Base-by-base conservation (phyloP, 1,140 invertebrate species). In the Caligus rogercresseyi region DNA sequence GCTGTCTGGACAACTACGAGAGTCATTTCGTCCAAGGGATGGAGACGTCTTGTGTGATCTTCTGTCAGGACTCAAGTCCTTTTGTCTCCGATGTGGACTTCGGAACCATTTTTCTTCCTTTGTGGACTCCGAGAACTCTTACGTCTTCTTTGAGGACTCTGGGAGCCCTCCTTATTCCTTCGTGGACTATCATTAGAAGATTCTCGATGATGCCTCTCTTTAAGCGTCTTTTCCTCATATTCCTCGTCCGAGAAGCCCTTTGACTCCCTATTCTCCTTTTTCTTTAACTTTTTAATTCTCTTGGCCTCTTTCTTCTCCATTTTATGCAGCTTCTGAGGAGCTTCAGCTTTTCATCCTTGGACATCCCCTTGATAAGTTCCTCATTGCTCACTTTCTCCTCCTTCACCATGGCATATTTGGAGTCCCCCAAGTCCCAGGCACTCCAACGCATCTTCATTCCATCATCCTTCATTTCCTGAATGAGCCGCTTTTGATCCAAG, bases 371-470 rank as follows among this genome's bases (percentile, higher is more conserved):
- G 0, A 95, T 72, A 66, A 94, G 66, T 70, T 73, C 3, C 71
- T 68, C 13, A 69, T 65, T 7, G 76, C 57, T 16, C 1, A 52
- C 54, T 63, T 64, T 25, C 18, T 43, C 18, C 19, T 52, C 43
- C 18, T 66, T 31, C 1, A 54, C 4, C 52, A 63, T 63, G 63
- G 66, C 72, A 72, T 83, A 78, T 67, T 82, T 75, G 67, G 81
- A 78, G 72, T 86, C 64, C 80, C 83, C 74, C 91, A 94, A 70
- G 95, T 78, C 61, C 84, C 83, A 16, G 94, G 77, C 7, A 90
- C 91, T 75, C 90, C 89, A 71, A 93, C 88, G 69, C 84, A 80
- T 88, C 95, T 91, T 70, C 90, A 85, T 68, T 85, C 81, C 70
- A 93, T 83, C 51, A 95, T 83, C 82, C 51, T 85, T 79, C 24